phyloP scores from a whole-genome alignment of 2,888 invertebrate genomes.

The Smittia sp. region DNA sequence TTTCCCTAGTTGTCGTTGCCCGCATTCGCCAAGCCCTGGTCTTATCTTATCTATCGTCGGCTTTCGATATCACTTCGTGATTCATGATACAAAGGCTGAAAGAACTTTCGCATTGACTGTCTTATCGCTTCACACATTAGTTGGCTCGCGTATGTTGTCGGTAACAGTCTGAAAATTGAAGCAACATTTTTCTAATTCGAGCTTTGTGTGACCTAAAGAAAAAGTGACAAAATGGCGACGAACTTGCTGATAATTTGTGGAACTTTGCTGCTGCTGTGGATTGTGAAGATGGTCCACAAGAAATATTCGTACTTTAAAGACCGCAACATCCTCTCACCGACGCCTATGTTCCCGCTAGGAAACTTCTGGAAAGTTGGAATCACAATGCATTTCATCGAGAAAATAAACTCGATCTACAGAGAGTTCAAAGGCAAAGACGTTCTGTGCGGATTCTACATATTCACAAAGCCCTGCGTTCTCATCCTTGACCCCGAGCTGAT shows the following conservation, averaged over 20 bases:
- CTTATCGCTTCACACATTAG: not conserved
- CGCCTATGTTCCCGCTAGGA: slow-evolving; percentile 24
- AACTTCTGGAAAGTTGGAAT: slow-evolving; percentile 39
- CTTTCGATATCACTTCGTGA: not conserved
- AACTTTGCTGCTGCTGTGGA: slow-evolving; percentile 3
- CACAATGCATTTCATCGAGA: slow-evolving; percentile 29
- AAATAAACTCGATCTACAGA: slow-evolving; percentile 29
- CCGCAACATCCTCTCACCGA: not conserved
- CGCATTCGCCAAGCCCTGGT: slow-evolving; percentile 4
- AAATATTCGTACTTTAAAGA: slow-evolving; percentile 28
- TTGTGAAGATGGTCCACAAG: not conserved
- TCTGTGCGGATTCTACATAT: slow-evolving; percentile 33
- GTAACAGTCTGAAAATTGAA: not conserved
- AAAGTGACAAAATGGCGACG: slow-evolving; percentile 36
- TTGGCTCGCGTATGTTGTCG: not conserved
- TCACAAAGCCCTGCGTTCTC: slow-evolving; percentile 13
- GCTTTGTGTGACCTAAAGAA: not conserved
- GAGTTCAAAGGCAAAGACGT: slow-evolving; percentile 26
- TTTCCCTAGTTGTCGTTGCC: too few relatives aligned
- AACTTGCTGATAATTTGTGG: not conserved
- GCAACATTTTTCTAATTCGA: not conserved
- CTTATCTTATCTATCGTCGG: not conserved
- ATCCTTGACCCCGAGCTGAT: slow-evolving; percentile 27
- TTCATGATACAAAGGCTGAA: not conserved
- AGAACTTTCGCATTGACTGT: not conserved